A percentile compares a stretch with the other conserved stretches of the same genome.
phyloP scores from a whole-genome alignment of 2,113 vertebrate genomes.

The Salminus brasiliensis region DNA sequence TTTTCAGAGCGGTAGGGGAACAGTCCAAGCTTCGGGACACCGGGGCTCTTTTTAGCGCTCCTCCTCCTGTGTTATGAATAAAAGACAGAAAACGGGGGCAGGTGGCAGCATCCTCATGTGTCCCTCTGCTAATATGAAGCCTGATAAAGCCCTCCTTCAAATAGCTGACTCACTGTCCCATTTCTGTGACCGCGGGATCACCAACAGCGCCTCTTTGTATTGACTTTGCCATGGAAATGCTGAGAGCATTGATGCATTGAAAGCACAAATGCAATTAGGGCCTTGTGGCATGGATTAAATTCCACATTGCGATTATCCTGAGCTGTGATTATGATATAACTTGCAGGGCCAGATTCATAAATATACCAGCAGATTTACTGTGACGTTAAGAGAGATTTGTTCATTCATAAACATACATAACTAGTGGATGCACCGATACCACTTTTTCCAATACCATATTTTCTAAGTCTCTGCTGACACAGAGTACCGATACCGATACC shows the following conservation, averaged over 20 bases:
- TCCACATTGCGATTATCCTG: neutral
- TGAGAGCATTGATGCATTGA: neutral
- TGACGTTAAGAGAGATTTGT: too few species aligned
- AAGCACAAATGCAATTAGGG: neutral
- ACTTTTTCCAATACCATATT: too few species aligned
- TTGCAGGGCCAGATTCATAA: too few species aligned
- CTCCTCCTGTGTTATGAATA: constrained; percentile 26
- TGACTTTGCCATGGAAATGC: neutral
- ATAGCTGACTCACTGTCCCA: constrained; percentile 37
- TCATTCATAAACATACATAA: too few species aligned
- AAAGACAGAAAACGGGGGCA: constrained; percentile 10
- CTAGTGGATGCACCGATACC: too few species aligned
- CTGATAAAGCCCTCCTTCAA: constrained; percentile 20
- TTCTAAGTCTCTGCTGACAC: too few species aligned
- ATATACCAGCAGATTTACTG: too few species aligned
- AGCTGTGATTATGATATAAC: too few species aligned
- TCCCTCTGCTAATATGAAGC: constrained; percentile 10
- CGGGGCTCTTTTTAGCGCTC: constrained; percentile 12
- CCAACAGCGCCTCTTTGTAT: constrained; percentile 4
- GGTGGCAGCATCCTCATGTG: constrained; percentile 11
- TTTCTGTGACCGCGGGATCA: neutral
- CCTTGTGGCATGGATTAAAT: neutral
- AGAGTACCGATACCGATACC: too few species aligned
- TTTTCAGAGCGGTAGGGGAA: constrained; percentile 33
- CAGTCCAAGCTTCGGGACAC: constrained; percentile 32